phyloP scores from a whole-genome alignment of 2,113 vertebrate genomes.

The Calonectris borealis region DNA sequence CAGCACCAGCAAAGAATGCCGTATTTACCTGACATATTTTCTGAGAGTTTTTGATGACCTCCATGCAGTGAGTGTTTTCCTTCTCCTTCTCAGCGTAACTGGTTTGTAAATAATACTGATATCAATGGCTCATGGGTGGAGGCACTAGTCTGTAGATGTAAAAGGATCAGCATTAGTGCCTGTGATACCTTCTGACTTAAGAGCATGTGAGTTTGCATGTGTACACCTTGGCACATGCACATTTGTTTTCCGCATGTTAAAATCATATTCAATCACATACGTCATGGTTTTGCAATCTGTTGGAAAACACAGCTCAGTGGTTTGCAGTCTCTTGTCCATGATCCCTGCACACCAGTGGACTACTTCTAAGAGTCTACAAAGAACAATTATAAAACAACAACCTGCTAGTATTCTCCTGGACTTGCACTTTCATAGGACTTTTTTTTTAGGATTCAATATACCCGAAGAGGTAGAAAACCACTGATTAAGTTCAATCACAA shows the following conservation, averaged over 20 bases:
- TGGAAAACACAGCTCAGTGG: not conserved
- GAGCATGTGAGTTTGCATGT: not conserved
- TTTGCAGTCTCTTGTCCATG: not conserved
- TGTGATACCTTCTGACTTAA: not conserved
- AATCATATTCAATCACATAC: not conserved
- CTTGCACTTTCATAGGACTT: not conserved
- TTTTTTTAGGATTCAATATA: not conserved
- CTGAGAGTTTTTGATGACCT: not conserved
- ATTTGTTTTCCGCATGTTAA: not conserved
- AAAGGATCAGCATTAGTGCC: not conserved
- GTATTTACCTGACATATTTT: not conserved
- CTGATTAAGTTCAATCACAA: not conserved
- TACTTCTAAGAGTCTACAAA: not conserved
- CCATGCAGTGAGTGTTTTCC: not conserved
- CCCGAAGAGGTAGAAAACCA: not conserved
- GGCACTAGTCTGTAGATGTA: not conserved
- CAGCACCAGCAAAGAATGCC: rapidly evolving
- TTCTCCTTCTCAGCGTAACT: not conserved
- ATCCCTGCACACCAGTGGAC: not conserved
- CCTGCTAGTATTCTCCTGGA: not conserved
- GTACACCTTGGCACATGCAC: not conserved
- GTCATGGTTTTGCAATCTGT: not conserved
- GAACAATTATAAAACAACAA: not conserved
- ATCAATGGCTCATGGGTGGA: not conserved
- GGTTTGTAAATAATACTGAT: not conserved